Conservation (phyloP, 2,888 invertebrate species). For the Andrena haemorrhoa region DNA sequence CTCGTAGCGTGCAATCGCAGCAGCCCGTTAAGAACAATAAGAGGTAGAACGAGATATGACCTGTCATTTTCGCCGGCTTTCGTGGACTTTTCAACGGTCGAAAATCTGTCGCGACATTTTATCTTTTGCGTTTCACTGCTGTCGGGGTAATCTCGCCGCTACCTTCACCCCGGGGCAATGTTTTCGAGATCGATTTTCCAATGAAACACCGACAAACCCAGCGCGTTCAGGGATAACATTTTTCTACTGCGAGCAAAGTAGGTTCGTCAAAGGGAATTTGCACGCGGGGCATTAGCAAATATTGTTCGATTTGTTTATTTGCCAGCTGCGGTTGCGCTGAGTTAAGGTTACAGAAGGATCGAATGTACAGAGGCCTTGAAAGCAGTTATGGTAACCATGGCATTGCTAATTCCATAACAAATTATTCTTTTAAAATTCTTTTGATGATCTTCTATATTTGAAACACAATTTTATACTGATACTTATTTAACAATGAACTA, state of each 20-base stretch:
- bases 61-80: constrained; percentile 49
- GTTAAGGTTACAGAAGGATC: too few species aligned
- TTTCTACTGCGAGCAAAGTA: constrained; percentile 7
- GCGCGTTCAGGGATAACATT: constrained; percentile 40
- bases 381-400: too few species aligned
- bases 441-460: too few species aligned
- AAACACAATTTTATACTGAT: too few species aligned
- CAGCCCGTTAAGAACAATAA: constrained; percentile 60
- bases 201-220: constrained; percentile 36
- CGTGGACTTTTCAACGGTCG: constrained; percentile 38
- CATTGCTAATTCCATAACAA: too few species aligned
- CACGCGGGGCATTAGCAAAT: neutral
- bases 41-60: constrained; percentile 56
- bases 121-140: constrained; percentile 58
- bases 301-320: neutral
- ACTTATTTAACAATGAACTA: too few species aligned
- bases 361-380: too few species aligned
- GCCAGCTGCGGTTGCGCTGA: neutral
- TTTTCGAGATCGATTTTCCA: constrained; percentile 58
- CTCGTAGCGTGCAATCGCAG: constrained; percentile 31
- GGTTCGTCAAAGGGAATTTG: constrained; percentile 17
- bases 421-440: too few species aligned
- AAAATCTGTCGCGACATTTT: constrained; percentile 58
- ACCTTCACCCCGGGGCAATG: constrained; percentile 48
- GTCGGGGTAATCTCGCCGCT: constrained; percentile 50